These are phyloP conservation scores for Fukomys damarensis DNA, from an alignment of 2,113 vertebrate genomes.

Conservation along the genomic window DNA sequence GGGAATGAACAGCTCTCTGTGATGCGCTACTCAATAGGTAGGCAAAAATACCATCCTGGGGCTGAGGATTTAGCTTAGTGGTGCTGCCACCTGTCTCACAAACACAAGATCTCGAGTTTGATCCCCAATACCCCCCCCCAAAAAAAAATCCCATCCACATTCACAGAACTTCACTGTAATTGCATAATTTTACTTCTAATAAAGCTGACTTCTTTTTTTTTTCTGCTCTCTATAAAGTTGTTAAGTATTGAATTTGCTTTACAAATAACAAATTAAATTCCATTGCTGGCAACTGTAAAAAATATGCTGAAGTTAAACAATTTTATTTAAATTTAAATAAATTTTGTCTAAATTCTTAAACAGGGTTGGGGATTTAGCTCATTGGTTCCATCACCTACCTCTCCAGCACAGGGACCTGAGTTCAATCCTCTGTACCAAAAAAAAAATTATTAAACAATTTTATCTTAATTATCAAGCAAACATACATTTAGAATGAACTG, in stretches of 20 bases:
- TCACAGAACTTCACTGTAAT: background rate
- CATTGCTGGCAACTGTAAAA: conserved; percentile 41
- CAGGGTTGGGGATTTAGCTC: no score
- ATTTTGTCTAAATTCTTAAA: no score
- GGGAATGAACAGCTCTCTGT: conserved; percentile 98
- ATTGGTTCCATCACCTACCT: no score
- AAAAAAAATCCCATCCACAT: no score
- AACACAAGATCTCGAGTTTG: no score
- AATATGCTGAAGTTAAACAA: conserved; percentile 42
- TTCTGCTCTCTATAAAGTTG: background rate
- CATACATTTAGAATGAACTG: conserved; percentile 42
- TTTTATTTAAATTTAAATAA: no score
- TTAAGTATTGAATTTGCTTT: conserved; percentile 43
- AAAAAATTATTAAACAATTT: background rate
- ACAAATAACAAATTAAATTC: background rate
- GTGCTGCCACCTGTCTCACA: no score
- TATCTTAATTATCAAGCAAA: conserved; percentile 16
- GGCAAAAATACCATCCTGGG: conserved; percentile 62
- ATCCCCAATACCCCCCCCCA: no score
- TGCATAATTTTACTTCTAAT: conserved; percentile 5
- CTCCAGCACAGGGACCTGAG: no score
- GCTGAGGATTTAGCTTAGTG: no score
- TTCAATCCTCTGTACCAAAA: no score
- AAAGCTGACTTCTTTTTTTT: conserved; percentile 27
- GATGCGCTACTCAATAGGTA: conserved; percentile 97